Evolutionary conservation across 2,888 invertebrate species (phyloP), one percentile per base, ranked within the genome.

Genomic region (Clunio marinus): DNA sequence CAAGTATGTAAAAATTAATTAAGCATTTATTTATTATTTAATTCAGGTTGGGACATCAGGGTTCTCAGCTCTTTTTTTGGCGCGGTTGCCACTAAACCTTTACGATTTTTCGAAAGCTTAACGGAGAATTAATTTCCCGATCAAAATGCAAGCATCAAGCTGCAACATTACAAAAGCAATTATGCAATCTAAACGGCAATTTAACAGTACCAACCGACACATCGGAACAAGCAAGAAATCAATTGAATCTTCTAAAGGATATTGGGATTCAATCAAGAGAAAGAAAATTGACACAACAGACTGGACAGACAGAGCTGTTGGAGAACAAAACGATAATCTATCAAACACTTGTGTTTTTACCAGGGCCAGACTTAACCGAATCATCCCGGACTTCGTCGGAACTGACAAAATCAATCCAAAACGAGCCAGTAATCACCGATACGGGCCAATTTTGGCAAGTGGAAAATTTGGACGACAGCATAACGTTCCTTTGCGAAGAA

Each of bases 111-210:
- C 58, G 57, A 25, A 27, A 68, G 17, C 46, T 68, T 8, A 68
- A 68, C 68, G 68, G 68, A 24, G 68, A 68, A 68, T 55, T 68
- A 68, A 68, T 68, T 58, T 58, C 58, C 68, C 68, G 68, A 32
- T 68, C 68, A 41, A 68, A 68, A 68, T 68, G 68, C 68, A 68
- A 68, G 68, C 68, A 28, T 28, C 20, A n/a, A 46, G 66, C 66
- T 55, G 24, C 28, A 28, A 20, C 45, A 13, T n/a, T 32, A 27
- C 35, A 66, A 20, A 51, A 13, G 27, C 27, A 22, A 55, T 13
- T 32, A 66, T 66, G 66, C 10, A 51, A n/a, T 35, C 66, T 32
- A 46, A 35, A 51, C n/a, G 13, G 10, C 17, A 17, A 24, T 27
- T 17, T 7, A 15, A 45, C 63, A 35, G 13, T 32, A 22, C 35